phyloP scores from a whole-genome alignment of 2,888 invertebrate genomes.

The Latrodectus elegans region DNA sequence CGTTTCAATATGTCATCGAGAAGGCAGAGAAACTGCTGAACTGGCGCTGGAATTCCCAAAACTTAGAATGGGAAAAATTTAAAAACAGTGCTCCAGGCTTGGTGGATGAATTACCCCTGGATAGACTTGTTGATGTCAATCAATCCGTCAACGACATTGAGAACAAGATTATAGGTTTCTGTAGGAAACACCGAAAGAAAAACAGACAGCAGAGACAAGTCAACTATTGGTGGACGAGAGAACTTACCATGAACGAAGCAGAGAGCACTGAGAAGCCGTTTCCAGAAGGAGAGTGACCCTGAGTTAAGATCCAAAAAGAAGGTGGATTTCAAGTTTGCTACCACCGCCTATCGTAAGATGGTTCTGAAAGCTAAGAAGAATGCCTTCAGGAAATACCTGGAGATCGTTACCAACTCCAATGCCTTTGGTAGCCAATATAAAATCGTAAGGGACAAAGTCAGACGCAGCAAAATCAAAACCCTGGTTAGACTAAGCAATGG shows the following conservation, averaged over 20 bases:
- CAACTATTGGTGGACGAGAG: not conserved
- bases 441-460: no score
- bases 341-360: no score
- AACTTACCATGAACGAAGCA: not conserved
- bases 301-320: not conserved
- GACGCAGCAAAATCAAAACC: no score
- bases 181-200: not conserved
- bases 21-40: not conserved
- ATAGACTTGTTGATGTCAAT: not conserved
- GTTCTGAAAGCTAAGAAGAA: no score
- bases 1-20: not conserved
- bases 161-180: no score
- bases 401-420: no score
- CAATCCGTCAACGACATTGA: no score
- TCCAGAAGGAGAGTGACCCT: not conserved
- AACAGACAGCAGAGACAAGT: not conserved
- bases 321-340: no score
- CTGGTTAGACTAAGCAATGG: no score
- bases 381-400: no score
- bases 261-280: not conserved
- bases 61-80: not conserved
- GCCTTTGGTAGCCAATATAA: no score
- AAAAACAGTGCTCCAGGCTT: not conserved
- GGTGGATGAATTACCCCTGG: not conserved
- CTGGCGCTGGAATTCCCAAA: not conserved